phyloP scores from a whole-genome alignment of 2,797 vertebrate genomes.

The Pangasius krempfi region DNA sequence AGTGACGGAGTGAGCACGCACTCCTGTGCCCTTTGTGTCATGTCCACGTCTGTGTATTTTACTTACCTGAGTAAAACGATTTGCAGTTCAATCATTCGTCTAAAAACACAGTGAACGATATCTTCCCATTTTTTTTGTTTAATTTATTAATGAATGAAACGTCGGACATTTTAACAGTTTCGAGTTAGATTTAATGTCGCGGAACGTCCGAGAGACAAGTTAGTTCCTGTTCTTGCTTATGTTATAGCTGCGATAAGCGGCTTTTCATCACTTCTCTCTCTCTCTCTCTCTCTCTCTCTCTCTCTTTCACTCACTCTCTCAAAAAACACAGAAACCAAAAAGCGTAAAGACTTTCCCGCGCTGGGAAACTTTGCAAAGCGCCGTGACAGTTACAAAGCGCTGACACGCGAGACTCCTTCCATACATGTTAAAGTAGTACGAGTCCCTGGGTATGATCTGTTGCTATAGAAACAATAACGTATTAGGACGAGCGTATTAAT shows the following conservation, averaged over 20 bases:
- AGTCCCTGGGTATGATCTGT: background rate
- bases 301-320: too few relatives aligned
- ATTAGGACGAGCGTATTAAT: background rate
- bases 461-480: background rate
- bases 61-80: too few relatives aligned
- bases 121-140: background rate
- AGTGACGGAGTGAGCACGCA: too few relatives aligned
- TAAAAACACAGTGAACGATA: background rate
- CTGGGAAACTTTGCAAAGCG: background rate
- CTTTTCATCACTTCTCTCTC: background rate
- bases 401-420: background rate
- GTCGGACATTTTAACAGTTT: background rate
- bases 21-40: too few relatives aligned
- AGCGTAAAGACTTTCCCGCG: too few relatives aligned
- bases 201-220: background rate
- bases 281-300: background rate
- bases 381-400: background rate
- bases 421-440: background rate
- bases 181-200: too few relatives aligned
- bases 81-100: too few relatives aligned
- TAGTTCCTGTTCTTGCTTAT: background rate
- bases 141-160: background rate
- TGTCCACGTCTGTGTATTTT: too few relatives aligned
- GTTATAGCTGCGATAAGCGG: background rate
- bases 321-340: too few relatives aligned